phyloP scores from a whole-genome alignment of 2,888 invertebrate genomes.

The Brenthis daphne region DNA sequence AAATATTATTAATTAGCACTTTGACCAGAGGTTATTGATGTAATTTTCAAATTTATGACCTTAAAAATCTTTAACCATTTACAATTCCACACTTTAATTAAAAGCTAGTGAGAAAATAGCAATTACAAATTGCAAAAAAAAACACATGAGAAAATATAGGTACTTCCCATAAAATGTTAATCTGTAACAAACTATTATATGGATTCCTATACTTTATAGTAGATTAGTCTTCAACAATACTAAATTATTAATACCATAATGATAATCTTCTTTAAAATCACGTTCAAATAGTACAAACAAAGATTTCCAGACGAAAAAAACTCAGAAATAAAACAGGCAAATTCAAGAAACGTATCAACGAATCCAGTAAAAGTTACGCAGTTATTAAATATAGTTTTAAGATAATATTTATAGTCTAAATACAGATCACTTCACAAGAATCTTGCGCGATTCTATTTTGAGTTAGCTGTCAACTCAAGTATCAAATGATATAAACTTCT shows the following conservation, averaged over 20 bases:
- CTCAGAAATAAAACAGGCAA: neutral
- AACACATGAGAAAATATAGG: neutral
- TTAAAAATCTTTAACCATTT: neutral
- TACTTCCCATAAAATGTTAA: neutral
- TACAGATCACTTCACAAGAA: slow-evolving; percentile 43
- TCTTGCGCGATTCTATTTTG: slow-evolving; percentile 45
- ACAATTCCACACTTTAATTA: too few species aligned
- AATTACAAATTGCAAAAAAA: too few species aligned
- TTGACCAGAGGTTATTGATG: neutral
- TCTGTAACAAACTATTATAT: neutral
- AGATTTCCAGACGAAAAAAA: neutral
- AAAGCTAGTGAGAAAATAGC: too few species aligned
- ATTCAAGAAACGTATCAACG: slow-evolving; percentile 28
- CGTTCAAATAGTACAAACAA: neutral
- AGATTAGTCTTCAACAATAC: neutral
- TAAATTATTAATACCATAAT: slow-evolving; percentile 10
- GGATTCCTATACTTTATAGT: neutral
- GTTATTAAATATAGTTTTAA: slow-evolving; percentile 47
- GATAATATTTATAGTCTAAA: slow-evolving; percentile 45
- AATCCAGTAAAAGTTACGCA: slow-evolving; percentile 44
- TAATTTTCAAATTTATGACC: neutral
- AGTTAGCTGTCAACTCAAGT: slow-evolving; percentile 43
- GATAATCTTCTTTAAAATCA: slow-evolving; percentile 10
- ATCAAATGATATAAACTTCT: slow-evolving; percentile 36
- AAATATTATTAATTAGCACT: too few species aligned